Evolutionary conservation across 2,888 invertebrate genomes (phyloP).

Genomic region (Marronus borbonicus): DNA sequence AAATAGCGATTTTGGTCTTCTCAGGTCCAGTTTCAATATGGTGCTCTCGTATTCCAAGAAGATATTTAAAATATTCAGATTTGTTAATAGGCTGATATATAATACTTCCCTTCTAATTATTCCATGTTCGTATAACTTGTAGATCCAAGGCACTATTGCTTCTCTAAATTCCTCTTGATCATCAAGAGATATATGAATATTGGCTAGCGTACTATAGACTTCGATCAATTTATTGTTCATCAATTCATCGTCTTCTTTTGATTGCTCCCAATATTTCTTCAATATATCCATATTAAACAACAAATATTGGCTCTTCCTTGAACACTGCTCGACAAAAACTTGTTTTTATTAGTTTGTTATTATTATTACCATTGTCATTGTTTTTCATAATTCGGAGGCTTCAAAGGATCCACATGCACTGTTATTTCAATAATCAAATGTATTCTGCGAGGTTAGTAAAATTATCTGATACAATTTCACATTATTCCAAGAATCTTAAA

Average conservation of each 20-base stretch:
- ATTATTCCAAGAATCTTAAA: background rate
- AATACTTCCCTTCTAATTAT: constrained; percentile 54
- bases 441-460: background rate
- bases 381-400: background rate
- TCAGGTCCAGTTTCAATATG: constrained; percentile 59
- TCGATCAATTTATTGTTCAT: constrained; percentile 2
- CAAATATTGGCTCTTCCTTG: background rate
- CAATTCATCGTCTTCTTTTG: constrained; percentile 37
- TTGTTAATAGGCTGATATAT: constrained; percentile 55
- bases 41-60: constrained; percentile 59
- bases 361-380: background rate
- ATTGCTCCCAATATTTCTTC: constrained; percentile 44
- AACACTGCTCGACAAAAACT: background rate
- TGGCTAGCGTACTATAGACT: constrained; percentile 50
- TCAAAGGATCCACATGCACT: too few species aligned
- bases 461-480: background rate
- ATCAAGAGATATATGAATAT: constrained; percentile 31
- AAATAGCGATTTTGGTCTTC: constrained; percentile 62
- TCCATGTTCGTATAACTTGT: constrained; percentile 46
- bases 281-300: constrained; percentile 50
- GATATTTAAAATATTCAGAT: constrained; percentile 46
- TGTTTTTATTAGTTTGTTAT: too few species aligned
- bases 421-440: background rate
- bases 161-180: constrained; percentile 44
- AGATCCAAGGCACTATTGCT: constrained; percentile 51